A percentile compares a stretch with the other conserved stretches of the same genome.
phyloP scores from a whole-genome alignment of 2,113 vertebrate species.

The Amblyornis subalaris region DNA sequence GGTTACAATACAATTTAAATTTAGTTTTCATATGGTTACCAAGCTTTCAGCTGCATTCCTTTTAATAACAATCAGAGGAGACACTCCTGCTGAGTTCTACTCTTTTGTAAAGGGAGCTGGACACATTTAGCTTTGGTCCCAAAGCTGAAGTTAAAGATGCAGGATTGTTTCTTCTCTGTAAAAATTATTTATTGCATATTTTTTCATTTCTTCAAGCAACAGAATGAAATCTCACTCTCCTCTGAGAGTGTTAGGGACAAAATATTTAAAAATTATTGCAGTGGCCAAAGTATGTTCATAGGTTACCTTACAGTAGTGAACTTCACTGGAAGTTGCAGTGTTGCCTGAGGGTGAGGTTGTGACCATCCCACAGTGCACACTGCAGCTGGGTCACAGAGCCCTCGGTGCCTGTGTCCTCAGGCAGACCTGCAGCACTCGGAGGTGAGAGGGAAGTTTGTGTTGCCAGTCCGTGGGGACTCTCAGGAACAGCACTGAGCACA shows the following conservation, averaged over 20 bases:
- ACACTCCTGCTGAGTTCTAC: background rate
- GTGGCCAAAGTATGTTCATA: background rate
- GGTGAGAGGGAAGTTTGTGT: background rate
- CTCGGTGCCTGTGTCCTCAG: background rate
- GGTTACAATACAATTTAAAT: background rate
- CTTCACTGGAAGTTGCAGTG: background rate
- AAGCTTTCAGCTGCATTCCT: background rate
- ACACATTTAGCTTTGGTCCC: background rate
- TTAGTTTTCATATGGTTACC: background rate
- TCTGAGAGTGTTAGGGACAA: background rate
- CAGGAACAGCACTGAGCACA: background rate
- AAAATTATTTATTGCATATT: background rate
- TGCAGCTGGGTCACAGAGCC: background rate
- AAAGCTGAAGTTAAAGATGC: background rate
- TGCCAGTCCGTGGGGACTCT: background rate
- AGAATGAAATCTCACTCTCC: background rate
- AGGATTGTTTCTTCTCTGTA: background rate
- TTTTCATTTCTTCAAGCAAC: background rate
- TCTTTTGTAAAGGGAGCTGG: background rate
- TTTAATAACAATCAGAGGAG: background rate
- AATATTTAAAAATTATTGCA: background rate
- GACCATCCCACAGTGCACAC: fast-evolving
- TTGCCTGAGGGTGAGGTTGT: background rate
- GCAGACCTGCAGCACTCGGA: background rate
- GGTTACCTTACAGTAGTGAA: background rate